Conservation (phyloP, 2,113 vertebrate genomes). For the Vidua chalybeata region DNA sequence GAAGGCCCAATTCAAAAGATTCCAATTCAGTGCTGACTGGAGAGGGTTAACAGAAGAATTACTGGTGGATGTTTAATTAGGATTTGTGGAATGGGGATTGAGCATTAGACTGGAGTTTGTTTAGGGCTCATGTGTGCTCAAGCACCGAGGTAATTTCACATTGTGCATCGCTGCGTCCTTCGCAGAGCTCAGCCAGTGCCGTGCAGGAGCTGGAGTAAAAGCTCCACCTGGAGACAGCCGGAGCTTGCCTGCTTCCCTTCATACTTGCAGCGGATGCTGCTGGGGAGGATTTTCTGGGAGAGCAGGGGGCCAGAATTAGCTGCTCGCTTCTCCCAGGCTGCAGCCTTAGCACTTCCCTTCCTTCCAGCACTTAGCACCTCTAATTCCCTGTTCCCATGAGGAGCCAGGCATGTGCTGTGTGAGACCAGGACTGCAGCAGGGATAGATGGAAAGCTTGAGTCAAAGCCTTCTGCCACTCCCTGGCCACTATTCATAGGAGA, state of each 20-base stretch:
- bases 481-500: background rate
- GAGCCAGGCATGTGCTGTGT: rapidly evolving
- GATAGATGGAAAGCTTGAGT: background rate
- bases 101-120: constrained; percentile 28
- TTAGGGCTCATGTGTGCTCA: constrained; percentile 43
- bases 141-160: background rate
- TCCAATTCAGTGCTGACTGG: background rate
- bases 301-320: background rate
- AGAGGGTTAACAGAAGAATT: constrained; percentile 50
- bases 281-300: background rate
- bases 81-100: constrained; percentile 41
- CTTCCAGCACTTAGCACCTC: background rate
- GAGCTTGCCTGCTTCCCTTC: background rate
- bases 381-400: rapidly evolving
- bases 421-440: background rate
- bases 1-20: background rate
- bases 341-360: background rate
- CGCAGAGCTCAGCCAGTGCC: background rate
- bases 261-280: background rate
- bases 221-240: constrained; percentile 68
- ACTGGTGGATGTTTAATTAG: constrained; percentile 49
- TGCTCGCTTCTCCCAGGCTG: background rate
- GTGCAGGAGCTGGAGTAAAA: constrained; percentile 61
- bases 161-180: background rate
- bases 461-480: background rate